These are phyloP conservation scores for Charanyca ferruginea DNA, from an alignment of 2,888 invertebrate genomes.

Conservation along the genomic window DNA sequence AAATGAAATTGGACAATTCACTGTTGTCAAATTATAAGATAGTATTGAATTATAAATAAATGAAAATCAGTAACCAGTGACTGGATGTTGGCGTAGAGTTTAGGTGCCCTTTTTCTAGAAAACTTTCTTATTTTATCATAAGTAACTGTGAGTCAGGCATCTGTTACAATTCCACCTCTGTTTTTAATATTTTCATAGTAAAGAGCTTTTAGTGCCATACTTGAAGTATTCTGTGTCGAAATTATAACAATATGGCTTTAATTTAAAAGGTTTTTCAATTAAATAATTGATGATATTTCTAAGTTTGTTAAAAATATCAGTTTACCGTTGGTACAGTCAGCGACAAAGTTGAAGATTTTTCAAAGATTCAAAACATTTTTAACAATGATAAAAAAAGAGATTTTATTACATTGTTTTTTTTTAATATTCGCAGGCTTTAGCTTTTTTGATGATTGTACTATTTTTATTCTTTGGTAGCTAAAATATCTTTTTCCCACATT, in stretches of 20 bases:
- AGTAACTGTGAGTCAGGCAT: constrained; percentile 10
- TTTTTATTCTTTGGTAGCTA: constrained; percentile 51
- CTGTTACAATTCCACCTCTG: constrained; percentile 29
- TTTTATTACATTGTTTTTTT: background rate
- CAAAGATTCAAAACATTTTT: no score
- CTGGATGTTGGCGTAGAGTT: background rate
- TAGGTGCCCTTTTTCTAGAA: background rate
- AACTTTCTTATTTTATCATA: constrained; percentile 29
- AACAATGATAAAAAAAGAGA: no score
- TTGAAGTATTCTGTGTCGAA: constrained; percentile 29
- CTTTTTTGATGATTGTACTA: constrained; percentile 17
- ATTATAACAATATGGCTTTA: constrained; percentile 20
- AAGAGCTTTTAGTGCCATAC: constrained; percentile 57
- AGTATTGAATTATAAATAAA: no score
- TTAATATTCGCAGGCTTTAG: background rate
- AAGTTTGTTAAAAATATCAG: background rate
- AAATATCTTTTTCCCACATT: constrained; percentile 12
- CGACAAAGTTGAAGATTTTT: background rate
- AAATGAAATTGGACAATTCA: no score
- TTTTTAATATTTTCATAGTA: constrained; percentile 47
- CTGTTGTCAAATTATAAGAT: no score
- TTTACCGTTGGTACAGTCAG: background rate
- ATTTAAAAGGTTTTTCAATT: constrained; percentile 2
- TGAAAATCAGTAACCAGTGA: no score
- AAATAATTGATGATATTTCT: background rate